Percentiles rank a stretch among this genome's conserved stretches.
Conservation (phyloP, 2,113 vertebrate genomes). For the Poecile atricapillus region DNA sequence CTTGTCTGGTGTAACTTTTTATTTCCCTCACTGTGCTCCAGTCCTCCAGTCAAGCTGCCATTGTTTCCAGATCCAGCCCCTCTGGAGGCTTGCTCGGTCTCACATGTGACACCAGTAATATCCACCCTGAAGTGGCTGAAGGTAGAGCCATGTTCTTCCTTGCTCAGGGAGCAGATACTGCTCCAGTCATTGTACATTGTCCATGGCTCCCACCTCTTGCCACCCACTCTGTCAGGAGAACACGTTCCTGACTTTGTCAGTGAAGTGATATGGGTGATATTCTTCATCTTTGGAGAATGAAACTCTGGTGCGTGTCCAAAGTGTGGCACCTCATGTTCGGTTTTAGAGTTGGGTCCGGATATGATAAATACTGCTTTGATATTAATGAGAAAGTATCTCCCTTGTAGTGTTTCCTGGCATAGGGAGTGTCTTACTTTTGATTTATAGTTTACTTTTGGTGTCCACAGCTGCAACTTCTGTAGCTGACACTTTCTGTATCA, state of each 20-base stretch:
- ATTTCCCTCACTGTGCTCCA: neutral
- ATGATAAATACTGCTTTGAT: neutral
- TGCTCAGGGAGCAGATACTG: neutral
- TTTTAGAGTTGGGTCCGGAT: neutral
- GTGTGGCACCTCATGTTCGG: fast-evolving
- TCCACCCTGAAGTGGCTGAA: neutral
- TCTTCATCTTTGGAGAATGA: neutral
- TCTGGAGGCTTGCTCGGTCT: neutral
- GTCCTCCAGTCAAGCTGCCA: neutral
- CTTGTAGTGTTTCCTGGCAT: neutral
- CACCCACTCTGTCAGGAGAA: neutral
- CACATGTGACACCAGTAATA: fast-evolving
- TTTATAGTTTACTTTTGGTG: neutral
- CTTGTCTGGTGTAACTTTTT: neutral
- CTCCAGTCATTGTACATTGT: neutral
- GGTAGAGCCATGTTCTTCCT: neutral
- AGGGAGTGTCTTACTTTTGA: neutral
- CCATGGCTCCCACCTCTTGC: neutral
- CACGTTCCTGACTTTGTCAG: neutral
- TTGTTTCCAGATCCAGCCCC: neutral
- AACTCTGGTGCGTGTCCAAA: neutral
- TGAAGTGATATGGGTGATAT: neutral
- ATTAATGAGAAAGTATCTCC: neutral
- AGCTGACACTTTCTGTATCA: neutral
- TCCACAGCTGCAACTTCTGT: neutral